These are phyloP conservation scores for Pachyramphus minor DNA, from an alignment of 2,113 vertebrate genomes.

Conservation along the genomic window DNA sequence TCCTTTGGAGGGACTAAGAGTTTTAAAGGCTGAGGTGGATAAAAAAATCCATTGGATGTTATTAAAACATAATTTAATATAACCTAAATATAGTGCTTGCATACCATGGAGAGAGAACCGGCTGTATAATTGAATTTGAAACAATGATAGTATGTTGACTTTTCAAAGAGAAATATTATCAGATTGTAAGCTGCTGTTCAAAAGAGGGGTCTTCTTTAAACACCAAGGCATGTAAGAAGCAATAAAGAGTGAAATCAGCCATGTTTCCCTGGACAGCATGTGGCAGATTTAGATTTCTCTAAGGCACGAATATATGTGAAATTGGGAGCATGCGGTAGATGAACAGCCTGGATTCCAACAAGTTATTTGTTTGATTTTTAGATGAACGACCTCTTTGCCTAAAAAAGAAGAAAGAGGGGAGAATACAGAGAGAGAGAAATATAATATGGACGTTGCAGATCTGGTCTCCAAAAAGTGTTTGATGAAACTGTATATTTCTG, in stretches of 20 bases:
- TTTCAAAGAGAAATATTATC: slow-evolving; percentile 69
- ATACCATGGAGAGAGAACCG: slow-evolving; percentile 41
- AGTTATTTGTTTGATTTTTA: not conserved
- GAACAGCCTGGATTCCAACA: not conserved
- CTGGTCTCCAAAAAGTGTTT: not conserved
- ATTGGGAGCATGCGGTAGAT: not conserved
- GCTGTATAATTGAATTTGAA: slow-evolving; percentile 59
- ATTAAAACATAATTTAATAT: slow-evolving; percentile 76
- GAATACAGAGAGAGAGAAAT: not conserved
- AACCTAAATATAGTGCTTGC: slow-evolving; percentile 61
- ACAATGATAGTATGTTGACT: slow-evolving; percentile 65
- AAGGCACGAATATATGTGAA: not conserved
- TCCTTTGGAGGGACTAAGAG: slow-evolving; percentile 62
- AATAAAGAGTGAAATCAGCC: slow-evolving; percentile 47
- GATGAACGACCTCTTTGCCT: not conserved
- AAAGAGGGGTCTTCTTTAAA: slow-evolving; percentile 51
- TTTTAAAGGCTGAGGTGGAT: slow-evolving; percentile 66
- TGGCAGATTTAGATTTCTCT: slow-evolving; percentile 26
- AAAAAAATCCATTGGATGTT: slow-evolving; percentile 59
- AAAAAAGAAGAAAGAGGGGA: not conserved
- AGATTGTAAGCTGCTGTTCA: slow-evolving; percentile 59
- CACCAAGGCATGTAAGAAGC: slow-evolving; percentile 18
- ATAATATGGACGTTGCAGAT: not conserved
- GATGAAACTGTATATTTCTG: not conserved
- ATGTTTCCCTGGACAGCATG: not conserved